Conservation (phyloP, 2,113 vertebrate species). For the Oenanthe melanoleuca region DNA sequence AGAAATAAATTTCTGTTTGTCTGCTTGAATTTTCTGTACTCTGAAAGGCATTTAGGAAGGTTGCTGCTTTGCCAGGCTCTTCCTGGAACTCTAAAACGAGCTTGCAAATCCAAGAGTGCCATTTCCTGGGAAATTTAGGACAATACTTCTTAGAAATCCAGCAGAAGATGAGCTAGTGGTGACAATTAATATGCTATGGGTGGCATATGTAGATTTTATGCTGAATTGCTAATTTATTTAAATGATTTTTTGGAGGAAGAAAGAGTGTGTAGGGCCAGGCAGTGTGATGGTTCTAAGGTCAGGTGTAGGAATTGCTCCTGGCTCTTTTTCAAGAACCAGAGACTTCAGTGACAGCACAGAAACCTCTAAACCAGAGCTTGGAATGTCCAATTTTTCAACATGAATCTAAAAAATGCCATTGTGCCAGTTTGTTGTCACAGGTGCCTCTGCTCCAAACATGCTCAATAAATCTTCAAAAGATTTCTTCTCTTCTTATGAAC, state of each 20-base stretch:
- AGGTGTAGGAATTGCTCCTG: not conserved
- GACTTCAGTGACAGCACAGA: rapidly evolving
- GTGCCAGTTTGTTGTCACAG: rapidly evolving
- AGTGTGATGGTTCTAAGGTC: not conserved
- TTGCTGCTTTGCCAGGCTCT: not conserved
- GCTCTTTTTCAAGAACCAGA: not conserved
- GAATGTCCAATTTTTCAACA: not conserved
- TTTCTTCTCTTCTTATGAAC: not conserved
- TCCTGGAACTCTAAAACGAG: not conserved
- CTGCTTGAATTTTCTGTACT: slow-evolving; percentile 9
- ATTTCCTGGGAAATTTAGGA: not conserved
- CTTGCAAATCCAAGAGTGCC: not conserved
- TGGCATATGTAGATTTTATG: not conserved
- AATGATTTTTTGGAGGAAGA: not conserved
- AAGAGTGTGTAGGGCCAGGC: not conserved
- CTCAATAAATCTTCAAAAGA: not conserved
- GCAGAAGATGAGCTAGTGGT: not conserved
- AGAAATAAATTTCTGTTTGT: not conserved
- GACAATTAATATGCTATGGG: not conserved
- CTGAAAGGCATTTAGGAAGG: not conserved
- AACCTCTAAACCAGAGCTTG: not conserved
- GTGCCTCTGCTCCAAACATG: not conserved
- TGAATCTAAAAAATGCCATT: not conserved
- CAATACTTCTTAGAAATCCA: not conserved
- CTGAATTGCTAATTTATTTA: not conserved